Base-by-base conservation (phyloP, 2,888 invertebrate genomes). In the Timema cristinae region DNA sequence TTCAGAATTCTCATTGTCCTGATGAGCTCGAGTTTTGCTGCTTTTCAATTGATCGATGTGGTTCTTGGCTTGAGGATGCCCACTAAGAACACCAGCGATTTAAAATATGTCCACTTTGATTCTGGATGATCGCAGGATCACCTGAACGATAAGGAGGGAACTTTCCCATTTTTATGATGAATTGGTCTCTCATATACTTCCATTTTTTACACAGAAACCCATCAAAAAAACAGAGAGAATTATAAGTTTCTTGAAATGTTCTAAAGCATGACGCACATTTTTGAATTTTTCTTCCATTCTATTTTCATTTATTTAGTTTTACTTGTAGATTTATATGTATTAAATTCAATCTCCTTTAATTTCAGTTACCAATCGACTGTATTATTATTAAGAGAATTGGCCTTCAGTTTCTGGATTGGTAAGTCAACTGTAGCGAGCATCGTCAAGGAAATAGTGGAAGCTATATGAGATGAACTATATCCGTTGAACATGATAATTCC, bases 301-400 rank as follows among this genome's bases (percentile, higher is more conserved):
- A 54, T 54, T 54, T 54, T 54, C 54, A 54, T 54, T 54, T 54
- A 54, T 54, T 54, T 54, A 54, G 54, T 54, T 54, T 54, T 13
- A n/a, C 11, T 54, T 54, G 54, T 4, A 54, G 1, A 54, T 54
- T 54, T 32, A 32, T 32, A 13, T 54, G 4, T 54, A 54, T 54
- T 54, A 54, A 54, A 54, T 54, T 54, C 1, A 54, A 54, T 54
- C 54, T 54, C 54, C 11, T 54, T 54, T 54, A 1, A 54, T 54
- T 2, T 54, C 54, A 11, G n/a, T 1, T 54, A 54, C 1, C n/a
- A 2, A 54, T 54, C 54, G 54, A 13, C 54, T 54, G n/a, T 1
- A 54, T 11, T n/a, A 54, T 54, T n/a, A 4, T 54, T n/a, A 1
- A n/a, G 54, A 54, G n/a, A 1, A 54, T 54, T 54, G 54, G 54